Base-by-base conservation (phyloP, 2,113 vertebrate genomes). In the Labrus mixtus region DNA sequence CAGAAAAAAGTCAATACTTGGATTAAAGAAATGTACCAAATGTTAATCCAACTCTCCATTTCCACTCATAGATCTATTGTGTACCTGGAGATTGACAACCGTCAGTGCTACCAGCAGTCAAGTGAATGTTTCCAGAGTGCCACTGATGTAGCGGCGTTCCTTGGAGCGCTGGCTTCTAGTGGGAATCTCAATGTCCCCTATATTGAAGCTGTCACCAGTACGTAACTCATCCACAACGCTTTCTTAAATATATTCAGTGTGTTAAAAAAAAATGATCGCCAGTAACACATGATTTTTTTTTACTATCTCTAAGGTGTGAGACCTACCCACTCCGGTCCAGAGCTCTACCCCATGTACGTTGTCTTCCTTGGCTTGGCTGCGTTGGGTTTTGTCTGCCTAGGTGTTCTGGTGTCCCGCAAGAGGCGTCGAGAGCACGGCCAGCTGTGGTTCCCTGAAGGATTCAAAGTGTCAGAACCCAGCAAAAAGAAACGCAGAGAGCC, bases 391-490 rank as follows among this genome's bases (percentile, higher is more conserved):
- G 82, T 95, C 7, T 95, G 93, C 19, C 92, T 96, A 1, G 97
- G 96, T 1, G 97, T 99, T 3, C 89, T 99, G 79, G 93, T 98
- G 57, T 96, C 95, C 7, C 96, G 96, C 5, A 98, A 97, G 88
- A 93, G 97, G 29, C 94, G 96, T 53, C 93, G 98, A 61, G 97
- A 99, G 91, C 98, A 99, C 41, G 98, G 98, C 11, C 97, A 98
- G 93, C 97, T 99, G 0, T 99, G 98, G 98, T 97, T 98, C 79
- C 98, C 98, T 0, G 98, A 99, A 69, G 98, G 97, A 74, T 99
- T 98, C 94, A 97, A 96, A 90, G 95, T 96, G 78, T 96, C 96
- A 0, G 97, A 98, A 73, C 95, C 97, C 0, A 97, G 95, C 93
- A 99, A 98, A 90, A 98, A 99, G 95, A 98, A 98, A 86, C 95